A percentile compares a stretch with the other conserved stretches of the same genome.
phyloP scores from a whole-genome alignment of 1,140 invertebrate genomes.

The Nasonia giraulti region DNA sequence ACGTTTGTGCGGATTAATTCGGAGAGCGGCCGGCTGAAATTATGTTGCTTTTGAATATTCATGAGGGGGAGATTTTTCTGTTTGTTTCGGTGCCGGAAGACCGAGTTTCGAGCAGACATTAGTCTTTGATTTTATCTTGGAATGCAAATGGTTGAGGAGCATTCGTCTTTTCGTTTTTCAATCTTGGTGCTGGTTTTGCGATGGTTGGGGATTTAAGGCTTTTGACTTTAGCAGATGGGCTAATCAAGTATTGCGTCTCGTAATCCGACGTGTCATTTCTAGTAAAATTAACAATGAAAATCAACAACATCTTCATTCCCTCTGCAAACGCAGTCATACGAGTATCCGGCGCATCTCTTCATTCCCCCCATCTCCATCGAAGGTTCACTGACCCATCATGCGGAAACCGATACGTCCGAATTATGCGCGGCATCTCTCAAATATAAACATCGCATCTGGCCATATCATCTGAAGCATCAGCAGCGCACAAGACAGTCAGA shows the following conservation, averaged over 20 bases:
- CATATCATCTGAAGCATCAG: neutral
- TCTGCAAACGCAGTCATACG: neutral
- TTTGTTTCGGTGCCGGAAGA: neutral
- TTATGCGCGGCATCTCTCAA: slow-evolving; percentile 1
- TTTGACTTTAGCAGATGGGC: no score
- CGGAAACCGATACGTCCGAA: neutral
- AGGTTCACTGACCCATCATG: neutral
- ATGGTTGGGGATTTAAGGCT: no score
- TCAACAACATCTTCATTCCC: no score
- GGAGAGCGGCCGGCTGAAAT: neutral
- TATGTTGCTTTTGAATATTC: slow-evolving; percentile 28
- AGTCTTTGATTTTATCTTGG: no score
- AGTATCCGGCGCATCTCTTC: no score
- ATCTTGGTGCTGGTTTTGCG: no score
- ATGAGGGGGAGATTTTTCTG: neutral
- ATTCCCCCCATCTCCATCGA: neutral
- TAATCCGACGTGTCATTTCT: no score
- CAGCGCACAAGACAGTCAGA: neutral
- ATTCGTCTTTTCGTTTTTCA: no score
- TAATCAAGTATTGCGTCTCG: no score
- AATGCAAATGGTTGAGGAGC: no score
- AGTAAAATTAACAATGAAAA: no score
- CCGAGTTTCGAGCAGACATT: no score
- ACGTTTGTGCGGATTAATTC: slow-evolving; percentile 33
- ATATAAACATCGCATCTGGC: neutral